phyloP scores from a whole-genome alignment of 2,797 vertebrate genomes.

The Psittacula derbiana region DNA sequence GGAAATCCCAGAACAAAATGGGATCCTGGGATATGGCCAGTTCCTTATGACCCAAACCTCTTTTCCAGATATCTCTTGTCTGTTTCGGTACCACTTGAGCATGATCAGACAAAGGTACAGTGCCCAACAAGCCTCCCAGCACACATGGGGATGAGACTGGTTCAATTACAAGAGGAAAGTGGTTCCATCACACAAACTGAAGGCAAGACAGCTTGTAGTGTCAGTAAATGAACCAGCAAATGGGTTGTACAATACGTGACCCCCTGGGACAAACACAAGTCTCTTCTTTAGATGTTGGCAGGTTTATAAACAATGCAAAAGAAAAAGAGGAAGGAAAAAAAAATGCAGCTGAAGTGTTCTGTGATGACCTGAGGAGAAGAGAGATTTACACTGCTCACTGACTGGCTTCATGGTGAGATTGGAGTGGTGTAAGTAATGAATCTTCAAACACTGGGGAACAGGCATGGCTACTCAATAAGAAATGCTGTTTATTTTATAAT shows the following conservation, averaged over 20 bases:
- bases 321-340: not conserved
- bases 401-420: not conserved
- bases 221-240: conserved; percentile 47
- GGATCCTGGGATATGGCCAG: not conserved
- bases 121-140: not conserved
- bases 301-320: not conserved
- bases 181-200: not conserved
- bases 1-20: not conserved
- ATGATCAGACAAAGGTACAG: not conserved
- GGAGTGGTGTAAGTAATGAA: not conserved
- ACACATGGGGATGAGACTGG: not conserved
- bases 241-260: not conserved
- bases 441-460: not conserved
- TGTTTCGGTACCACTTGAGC: not conserved
- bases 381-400: conserved; percentile 24
- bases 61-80: not conserved
- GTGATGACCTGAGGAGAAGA: not conserved
- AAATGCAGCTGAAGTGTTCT: not conserved
- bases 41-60: not conserved
- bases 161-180: conserved; percentile 51
- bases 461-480: conserved; percentile 18
- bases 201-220: conserved; percentile 3
- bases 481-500: conserved; percentile 32
- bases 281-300: not conserved
- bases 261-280: conserved; percentile 13